A percentile compares a stretch with the other conserved stretches of the same genome.
Conservation (phyloP, 2,888 invertebrate species). For the Girardia tigrina region DNA sequence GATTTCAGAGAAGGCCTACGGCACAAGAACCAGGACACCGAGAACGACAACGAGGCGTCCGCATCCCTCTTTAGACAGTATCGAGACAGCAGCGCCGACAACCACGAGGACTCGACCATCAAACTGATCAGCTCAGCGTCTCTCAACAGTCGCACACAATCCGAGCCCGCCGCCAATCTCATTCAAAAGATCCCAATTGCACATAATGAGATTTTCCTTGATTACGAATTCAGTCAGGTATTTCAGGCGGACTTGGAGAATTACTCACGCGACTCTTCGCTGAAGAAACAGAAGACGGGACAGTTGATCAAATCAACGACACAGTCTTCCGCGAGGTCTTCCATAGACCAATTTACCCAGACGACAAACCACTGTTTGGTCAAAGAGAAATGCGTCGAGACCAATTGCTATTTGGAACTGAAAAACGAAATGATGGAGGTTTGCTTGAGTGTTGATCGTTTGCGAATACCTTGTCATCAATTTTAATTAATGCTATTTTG, state of each 20-base stretch:
- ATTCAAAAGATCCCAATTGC: background rate
- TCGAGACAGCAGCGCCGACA: background rate
- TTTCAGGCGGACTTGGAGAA: background rate
- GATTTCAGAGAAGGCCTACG: background rate
- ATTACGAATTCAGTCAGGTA: background rate
- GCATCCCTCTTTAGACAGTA: background rate
- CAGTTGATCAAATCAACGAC: background rate
- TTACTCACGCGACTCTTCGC: background rate
- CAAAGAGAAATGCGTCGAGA: background rate
- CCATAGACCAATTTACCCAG: background rate
- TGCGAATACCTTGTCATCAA: too few species aligned
- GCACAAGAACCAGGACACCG: background rate
- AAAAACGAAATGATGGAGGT: too few species aligned
- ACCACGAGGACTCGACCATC: background rate
- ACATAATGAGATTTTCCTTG: background rate
- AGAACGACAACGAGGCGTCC: background rate
- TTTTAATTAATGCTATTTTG: too few species aligned
- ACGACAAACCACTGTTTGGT: background rate
- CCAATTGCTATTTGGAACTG: too few species aligned
- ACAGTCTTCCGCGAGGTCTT: background rate
- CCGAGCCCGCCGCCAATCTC: background rate
- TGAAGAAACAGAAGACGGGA: background rate
- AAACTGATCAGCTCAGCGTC: background rate
- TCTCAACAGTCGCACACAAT: constrained; percentile 5
- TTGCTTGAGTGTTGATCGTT: too few species aligned